Evolutionary conservation across 1,140 invertebrate genomes (phyloP), one percentile per base, ranked within the genome.

Genomic region (Brachionus paranguensis): DNA sequence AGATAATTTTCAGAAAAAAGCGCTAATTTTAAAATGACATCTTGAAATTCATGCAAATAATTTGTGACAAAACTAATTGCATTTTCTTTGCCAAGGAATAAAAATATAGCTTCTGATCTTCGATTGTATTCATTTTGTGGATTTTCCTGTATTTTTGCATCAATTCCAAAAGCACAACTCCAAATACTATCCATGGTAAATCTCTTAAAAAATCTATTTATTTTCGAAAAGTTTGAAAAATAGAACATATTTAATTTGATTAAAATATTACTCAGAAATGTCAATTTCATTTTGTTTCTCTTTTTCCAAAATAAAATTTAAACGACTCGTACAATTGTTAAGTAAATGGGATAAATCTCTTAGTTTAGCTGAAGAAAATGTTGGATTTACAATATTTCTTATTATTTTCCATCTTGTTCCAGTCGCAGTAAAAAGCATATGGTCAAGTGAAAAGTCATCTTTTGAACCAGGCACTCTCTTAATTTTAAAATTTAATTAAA

Each of bases 351-450:
- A 84, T 86, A 88, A 87, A 86, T 88, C 83, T 86, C 90, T 91
- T 84, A 93, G 90, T 88, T 92, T 92, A 5, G 89, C 88, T 2
- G 90, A 88, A 2, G 91, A 91, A 86, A 93, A 93, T 8, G 91
- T 89, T 8, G 92, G 92, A 10, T 91, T 91, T 47, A 92, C 86
- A 78, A 92, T 92, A 17, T 88, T 86, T 45, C 92, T 87, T 3
- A 92, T 84, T 3, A 90, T 86, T 86, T 90, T 91, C 92, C 92
- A 93, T 50, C 88, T 79, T 10, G 87, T 85, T 78, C 87, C 89
- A n/a, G 86, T 85, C 0, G 89, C 85, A 41, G 70, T 68, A 60
- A 88, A 86, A 7, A 89, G 24, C 33, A 86, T 55, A 27, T 33
- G n/a, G 33, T 43, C 78, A 29, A 55, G 41, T 11, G 33, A 29